Percentiles rank a stretch among this genome's conserved stretches.
These are phyloP conservation scores for Aspidiotus rigidus DNA, from an alignment of 2,888 invertebrate species.

Conservation along the genomic window DNA sequence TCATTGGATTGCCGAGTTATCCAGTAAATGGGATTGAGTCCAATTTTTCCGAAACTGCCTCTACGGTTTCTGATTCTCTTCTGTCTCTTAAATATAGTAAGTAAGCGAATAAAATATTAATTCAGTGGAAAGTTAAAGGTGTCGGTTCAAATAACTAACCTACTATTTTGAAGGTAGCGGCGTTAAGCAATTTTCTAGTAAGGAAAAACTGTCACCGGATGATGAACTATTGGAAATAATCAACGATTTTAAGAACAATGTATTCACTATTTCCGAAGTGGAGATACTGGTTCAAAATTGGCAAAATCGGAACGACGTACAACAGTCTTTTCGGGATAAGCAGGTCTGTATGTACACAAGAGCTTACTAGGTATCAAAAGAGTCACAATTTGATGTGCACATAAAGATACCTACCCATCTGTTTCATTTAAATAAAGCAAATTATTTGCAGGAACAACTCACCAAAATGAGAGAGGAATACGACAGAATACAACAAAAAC, in stretches of 20 bases:
- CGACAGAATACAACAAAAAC: constrained; percentile 67
- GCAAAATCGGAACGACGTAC: constrained; percentile 77
- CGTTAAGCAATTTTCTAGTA: constrained; percentile 5
- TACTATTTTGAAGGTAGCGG: constrained; percentile 11
- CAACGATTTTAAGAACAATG: constrained; percentile 80
- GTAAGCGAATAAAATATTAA: too few species aligned
- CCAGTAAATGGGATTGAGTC: too few species aligned
- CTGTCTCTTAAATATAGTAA: too few species aligned
- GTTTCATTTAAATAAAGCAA: too few species aligned
- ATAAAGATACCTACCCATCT: too few species aligned
- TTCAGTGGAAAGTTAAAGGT: too few species aligned
- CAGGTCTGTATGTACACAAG: constrained; percentile 38
- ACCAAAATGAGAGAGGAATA: constrained; percentile 71
- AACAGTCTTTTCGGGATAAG: constrained; percentile 74
- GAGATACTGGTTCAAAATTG: constrained; percentile 77
- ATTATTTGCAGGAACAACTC: constrained; percentile 58
- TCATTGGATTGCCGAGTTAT: too few species aligned
- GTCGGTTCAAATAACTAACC: too few species aligned
- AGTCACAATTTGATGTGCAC: too few species aligned
- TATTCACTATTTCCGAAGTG: constrained; percentile 73
- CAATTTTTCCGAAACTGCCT: too few species aligned
- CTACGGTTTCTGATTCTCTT: too few species aligned
- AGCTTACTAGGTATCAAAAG: background rate
- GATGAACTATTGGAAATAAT: constrained; percentile 78
- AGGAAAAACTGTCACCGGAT: constrained; percentile 43